Evolutionary conservation across 2,888 invertebrate genomes (phyloP).

Genomic region (Pinctada fucata): DNA sequence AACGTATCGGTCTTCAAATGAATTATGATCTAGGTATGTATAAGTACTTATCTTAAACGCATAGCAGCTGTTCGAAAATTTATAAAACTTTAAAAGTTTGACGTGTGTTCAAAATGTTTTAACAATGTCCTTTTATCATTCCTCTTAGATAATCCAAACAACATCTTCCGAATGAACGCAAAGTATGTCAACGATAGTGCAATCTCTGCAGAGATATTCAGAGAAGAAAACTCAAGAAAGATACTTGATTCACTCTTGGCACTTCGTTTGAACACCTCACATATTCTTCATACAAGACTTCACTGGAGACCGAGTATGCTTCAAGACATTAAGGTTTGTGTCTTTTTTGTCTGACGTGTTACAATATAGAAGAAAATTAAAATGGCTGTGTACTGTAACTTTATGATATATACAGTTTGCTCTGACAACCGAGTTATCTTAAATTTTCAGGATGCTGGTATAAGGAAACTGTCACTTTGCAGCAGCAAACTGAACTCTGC

Average conservation of each 20-base stretch:
- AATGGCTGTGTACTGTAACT: neutral
- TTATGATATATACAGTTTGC: neutral
- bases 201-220: constrained; percentile 55
- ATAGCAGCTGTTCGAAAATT: no score
- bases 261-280: constrained; percentile 59
- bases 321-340: constrained; percentile 53
- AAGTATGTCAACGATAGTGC: constrained; percentile 59
- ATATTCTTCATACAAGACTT: constrained; percentile 60
- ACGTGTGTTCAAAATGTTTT: no score
- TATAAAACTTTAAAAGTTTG: no score
- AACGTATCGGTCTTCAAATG: constrained; percentile 41
- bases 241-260: constrained; percentile 55
- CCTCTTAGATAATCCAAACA: constrained; percentile 56
- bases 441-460: constrained; percentile 20
- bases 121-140: no score
- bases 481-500: constrained; percentile 13
- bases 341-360: neutral
- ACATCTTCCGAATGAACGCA: constrained; percentile 58
- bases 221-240: constrained; percentile 44
- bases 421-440: neutral
- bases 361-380: neutral
- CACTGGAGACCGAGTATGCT: constrained; percentile 63
- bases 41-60: neutral
- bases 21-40: constrained; percentile 56
- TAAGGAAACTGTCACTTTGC: constrained; percentile 16